Evolutionary conservation across 1,140 invertebrate genomes (phyloP).

Genomic region (Drosophila arawakana): DNA sequence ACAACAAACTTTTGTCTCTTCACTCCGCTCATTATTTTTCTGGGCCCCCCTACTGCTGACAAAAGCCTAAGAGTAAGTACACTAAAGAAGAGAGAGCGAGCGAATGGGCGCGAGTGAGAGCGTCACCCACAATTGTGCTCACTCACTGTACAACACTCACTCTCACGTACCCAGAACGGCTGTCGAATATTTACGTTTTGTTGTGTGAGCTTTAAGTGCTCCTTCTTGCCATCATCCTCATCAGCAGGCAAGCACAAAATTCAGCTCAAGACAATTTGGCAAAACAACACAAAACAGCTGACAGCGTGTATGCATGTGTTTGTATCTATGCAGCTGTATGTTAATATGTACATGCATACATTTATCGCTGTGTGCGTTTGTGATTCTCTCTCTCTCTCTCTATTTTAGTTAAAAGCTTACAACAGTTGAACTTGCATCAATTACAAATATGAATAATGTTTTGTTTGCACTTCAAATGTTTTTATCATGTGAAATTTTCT

Average conservation of each 20-base stretch:
- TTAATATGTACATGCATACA: not conserved
- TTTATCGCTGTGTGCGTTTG: conserved; percentile 9
- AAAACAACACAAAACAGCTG: conserved; percentile 76
- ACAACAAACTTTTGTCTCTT: conserved; percentile 25
- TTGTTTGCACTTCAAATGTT: conserved; percentile 22
- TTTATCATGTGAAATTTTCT: conserved; percentile 25
- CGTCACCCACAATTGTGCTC: conserved; percentile 10
- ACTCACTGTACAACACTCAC: not conserved
- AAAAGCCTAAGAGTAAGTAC: conserved; percentile 9
- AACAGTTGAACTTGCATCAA: not conserved
- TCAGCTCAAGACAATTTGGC: conserved; percentile 47
- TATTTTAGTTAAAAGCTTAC: not conserved
- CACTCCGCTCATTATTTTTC: not conserved
- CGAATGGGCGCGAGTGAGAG: not conserved
- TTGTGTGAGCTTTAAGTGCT: conserved; percentile 14
- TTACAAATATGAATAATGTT: conserved; percentile 34
- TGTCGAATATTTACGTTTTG: conserved; percentile 48
- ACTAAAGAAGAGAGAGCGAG: conserved; percentile 16
- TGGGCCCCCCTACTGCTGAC: not conserved
- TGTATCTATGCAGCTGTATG: conserved; percentile 5
- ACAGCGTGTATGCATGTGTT: conserved; percentile 33
- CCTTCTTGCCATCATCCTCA: not conserved
- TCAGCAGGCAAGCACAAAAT: conserved; percentile 33
- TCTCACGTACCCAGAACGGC: conserved; percentile 16
- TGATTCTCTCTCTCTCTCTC: not conserved